Conservation (phyloP, 1,140 invertebrate species). For the Bombus soroeensis region DNA sequence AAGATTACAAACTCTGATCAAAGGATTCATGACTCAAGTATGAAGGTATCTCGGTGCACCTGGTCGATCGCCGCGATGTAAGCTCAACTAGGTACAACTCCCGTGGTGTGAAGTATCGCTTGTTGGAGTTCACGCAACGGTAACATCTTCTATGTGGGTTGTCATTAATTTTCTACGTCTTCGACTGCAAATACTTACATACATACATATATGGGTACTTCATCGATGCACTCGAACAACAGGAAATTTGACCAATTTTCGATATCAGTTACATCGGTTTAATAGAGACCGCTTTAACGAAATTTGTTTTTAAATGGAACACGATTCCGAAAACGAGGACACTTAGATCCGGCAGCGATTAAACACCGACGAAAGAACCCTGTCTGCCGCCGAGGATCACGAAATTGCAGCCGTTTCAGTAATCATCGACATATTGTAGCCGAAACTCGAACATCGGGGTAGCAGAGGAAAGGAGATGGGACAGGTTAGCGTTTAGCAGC, state of each 20-base stretch:
- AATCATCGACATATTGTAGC: conserved; percentile 61
- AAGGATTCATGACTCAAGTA: not conserved
- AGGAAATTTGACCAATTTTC: not conserved
- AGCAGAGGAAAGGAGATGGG: not conserved
- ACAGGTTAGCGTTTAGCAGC: conserved; percentile 35
- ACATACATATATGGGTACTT: not conserved
- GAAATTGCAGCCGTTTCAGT: conserved; percentile 45
- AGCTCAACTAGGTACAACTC: not conserved
- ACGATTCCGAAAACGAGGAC: not conserved
- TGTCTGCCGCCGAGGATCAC: conserved; percentile 5
- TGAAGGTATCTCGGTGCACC: not conserved
- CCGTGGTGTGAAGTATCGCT: not conserved
- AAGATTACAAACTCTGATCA: not conserved
- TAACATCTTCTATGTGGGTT: not conserved
- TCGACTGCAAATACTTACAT: not conserved
- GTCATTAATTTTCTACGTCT: not conserved
- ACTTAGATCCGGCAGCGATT: not conserved
- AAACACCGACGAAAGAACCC: not conserved
- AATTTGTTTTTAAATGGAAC: not conserved
- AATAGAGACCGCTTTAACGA: not conserved
- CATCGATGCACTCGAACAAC: not conserved
- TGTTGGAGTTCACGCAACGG: not conserved
- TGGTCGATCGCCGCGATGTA: not conserved
- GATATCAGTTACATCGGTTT: no score
- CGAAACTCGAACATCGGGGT: conserved; percentile 10